A percentile compares a stretch with the other conserved stretches of the same genome.
phyloP scores from a whole-genome alignment of 2,797 vertebrate genomes.

The Melanotaenia nigrans region DNA sequence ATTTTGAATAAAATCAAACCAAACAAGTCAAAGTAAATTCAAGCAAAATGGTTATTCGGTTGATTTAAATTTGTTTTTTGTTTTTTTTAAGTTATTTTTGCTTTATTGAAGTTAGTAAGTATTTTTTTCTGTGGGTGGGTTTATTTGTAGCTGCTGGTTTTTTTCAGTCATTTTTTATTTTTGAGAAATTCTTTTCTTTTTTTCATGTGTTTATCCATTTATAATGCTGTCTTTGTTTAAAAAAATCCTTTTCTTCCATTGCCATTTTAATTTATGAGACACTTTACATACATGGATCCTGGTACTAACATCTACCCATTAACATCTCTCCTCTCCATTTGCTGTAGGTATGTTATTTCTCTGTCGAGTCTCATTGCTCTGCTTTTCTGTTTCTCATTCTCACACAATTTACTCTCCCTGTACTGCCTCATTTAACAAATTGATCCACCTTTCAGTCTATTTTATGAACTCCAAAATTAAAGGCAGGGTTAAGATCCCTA shows the following conservation, averaged over 20 bases:
- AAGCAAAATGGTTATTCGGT: conserved; percentile 37
- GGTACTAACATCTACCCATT: conserved; percentile 73
- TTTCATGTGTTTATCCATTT: conserved; percentile 69
- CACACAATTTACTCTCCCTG: conserved; percentile 79
- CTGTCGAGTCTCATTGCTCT: conserved; percentile 70
- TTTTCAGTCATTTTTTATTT: conserved; percentile 9
- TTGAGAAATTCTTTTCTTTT: conserved; percentile 52
- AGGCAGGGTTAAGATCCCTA: conserved; percentile 67
- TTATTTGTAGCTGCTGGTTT: conserved; percentile 37
- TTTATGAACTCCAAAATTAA: conserved; percentile 80
- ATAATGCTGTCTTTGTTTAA: conserved; percentile 69
- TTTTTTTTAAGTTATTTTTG: conserved; percentile 14
- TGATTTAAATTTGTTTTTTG: conserved; percentile 17
- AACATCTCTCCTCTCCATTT: conserved; percentile 66
- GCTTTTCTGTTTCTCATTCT: conserved; percentile 80
- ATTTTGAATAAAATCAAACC: conserved; percentile 28
- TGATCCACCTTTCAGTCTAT: conserved; percentile 87
- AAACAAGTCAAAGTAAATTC: conserved; percentile 17
- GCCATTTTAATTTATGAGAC: conserved; percentile 73
- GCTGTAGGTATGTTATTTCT: conserved; percentile 70
- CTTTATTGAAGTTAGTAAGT: conserved; percentile 20
- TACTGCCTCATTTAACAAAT: conserved; percentile 84
- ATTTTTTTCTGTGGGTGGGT: conserved; percentile 63
- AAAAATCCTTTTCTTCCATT: conserved; percentile 57
- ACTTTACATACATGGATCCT: conserved; percentile 41